phyloP scores from a whole-genome alignment of 2,113 vertebrate genomes.

The Lagopus muta region DNA sequence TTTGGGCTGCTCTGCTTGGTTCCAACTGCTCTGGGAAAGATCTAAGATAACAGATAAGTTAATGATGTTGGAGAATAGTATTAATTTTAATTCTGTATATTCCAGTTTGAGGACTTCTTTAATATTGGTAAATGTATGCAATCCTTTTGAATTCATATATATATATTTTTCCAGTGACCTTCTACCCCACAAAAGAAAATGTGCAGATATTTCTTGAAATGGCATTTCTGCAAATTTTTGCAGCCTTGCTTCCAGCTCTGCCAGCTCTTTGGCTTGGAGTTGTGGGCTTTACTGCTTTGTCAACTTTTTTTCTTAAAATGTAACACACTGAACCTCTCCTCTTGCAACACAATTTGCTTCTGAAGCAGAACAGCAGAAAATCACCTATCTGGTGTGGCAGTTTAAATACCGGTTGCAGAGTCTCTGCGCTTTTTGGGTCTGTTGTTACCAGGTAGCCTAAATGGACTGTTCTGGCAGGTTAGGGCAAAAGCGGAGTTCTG shows the following conservation, averaged over 20 bases:
- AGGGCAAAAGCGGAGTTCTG: not conserved
- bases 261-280: not conserved
- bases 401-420: not conserved
- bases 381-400: not conserved
- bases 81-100: conserved; percentile 29
- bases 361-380: not conserved
- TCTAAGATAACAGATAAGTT: conserved; percentile 17
- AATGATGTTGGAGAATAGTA: conserved; percentile 29
- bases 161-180: not conserved
- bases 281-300: conserved; percentile 4
- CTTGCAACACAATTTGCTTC: conserved; percentile 1
- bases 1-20: conserved; percentile 28
- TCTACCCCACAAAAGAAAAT: not conserved
- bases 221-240: not conserved
- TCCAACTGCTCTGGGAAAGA: conserved; percentile 44
- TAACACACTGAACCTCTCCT: not conserved
- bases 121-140: not conserved
- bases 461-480: not conserved
- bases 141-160: not conserved
- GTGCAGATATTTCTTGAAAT: not conserved
- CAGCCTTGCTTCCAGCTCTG: not conserved
- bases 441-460: not conserved
- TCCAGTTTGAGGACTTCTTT: conserved; percentile 1
- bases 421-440: not conserved
- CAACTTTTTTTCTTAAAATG: not conserved